Percentiles rank a stretch among this genome's conserved stretches.
These are phyloP conservation scores for Bradypodion pumilum DNA, from an alignment of 2,797 vertebrate genomes.

Conservation along the genomic window DNA sequence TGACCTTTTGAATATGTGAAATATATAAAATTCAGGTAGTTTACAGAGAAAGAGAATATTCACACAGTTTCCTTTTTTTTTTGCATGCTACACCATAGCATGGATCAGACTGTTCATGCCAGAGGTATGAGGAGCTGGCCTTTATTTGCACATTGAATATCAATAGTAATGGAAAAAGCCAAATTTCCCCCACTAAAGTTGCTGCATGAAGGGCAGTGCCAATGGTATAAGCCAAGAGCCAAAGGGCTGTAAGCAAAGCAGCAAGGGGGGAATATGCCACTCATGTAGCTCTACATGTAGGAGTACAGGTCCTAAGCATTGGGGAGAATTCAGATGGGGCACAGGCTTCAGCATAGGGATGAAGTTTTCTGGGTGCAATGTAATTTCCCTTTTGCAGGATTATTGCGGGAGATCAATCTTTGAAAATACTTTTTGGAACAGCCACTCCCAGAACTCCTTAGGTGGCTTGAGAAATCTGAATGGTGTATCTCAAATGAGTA, in stretches of 20 bases:
- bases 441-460: too few species aligned
- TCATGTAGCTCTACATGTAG: not conserved
- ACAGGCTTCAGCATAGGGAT: not conserved
- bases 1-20: conserved; percentile 43
- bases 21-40: conserved; percentile 46
- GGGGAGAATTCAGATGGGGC: not conserved
- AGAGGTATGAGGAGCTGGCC: conserved; percentile 36
- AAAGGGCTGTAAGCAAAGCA: not conserved
- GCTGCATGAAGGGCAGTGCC: conserved; percentile 38
- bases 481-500: too few species aligned
- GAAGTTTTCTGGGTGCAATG: not conserved
- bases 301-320: not conserved
- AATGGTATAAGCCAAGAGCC: not conserved
- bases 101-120: conserved; percentile 47
- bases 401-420: not conserved
- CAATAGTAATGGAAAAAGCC: conserved; percentile 45
- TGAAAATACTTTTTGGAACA: too few species aligned
- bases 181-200: conserved; percentile 36
- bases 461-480: too few species aligned
- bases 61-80: conserved; percentile 46
- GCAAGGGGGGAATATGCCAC: not conserved
- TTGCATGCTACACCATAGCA: conserved; percentile 57
- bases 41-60: conserved; percentile 53
- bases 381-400: not conserved
- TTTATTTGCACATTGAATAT: conserved; percentile 45